phyloP scores from a whole-genome alignment of 2,797 vertebrate genomes.

The Sardinella longiceps region DNA sequence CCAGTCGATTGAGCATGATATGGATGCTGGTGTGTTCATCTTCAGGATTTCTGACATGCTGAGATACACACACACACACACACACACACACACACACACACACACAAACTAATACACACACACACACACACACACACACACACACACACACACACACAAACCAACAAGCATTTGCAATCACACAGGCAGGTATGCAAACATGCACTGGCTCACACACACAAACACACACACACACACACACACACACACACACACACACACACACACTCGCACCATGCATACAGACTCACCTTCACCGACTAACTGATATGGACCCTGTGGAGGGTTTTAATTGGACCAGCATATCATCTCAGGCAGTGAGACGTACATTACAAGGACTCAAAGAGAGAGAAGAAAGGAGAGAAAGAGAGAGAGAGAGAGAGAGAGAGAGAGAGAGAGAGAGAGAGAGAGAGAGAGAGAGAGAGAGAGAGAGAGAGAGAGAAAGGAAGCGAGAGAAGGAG shows the following conservation, averaged over 20 bases:
- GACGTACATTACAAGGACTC: constrained; percentile 41
- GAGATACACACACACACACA: not conserved
- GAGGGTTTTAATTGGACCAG: constrained; percentile 32
- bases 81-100: not conserved
- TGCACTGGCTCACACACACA: not conserved
- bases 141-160: not conserved
- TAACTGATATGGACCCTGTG: not conserved
- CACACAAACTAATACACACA: not conserved
- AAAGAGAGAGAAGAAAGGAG: constrained; percentile 1
- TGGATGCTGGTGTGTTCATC: constrained; percentile 11
- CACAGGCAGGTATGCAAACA: not conserved
- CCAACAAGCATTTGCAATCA: constrained; percentile 24
- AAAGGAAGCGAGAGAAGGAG: not conserved
- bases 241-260: not conserved
- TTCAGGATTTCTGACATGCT: not conserved
- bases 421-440: constrained; percentile 22
- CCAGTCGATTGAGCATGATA: constrained; percentile 18
- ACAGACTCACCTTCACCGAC: not conserved
- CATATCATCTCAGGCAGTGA: constrained; percentile 29
- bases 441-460: not conserved
- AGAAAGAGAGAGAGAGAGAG: not conserved
- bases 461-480: not conserved
- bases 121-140: not conserved
- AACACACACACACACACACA: not conserved
- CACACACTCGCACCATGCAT: not conserved